phyloP scores from a whole-genome alignment of 2,888 invertebrate species.

The Pammene fasciana region DNA sequence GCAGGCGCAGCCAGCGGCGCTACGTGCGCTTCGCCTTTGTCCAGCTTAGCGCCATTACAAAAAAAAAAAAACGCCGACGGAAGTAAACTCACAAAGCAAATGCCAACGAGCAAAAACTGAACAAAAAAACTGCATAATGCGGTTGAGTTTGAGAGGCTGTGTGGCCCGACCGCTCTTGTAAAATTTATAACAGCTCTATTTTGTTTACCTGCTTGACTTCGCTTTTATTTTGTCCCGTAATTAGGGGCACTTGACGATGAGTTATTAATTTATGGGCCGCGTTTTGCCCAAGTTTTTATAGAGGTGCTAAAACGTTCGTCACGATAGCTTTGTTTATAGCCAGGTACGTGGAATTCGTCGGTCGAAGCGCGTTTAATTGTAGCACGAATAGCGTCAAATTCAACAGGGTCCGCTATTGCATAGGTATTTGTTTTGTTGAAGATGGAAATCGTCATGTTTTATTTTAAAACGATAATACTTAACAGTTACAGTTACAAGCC shows the following conservation, averaged over 20 bases:
- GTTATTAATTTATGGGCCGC: conserved; percentile 81
- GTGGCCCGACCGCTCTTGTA: conserved; percentile 74
- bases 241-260: conserved; percentile 81
- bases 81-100: conserved; percentile 80
- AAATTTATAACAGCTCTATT: conserved; percentile 83
- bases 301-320: conserved; percentile 77
- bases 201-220: conserved; percentile 80
- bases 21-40: conserved; percentile 65
- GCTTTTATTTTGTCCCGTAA: conserved; percentile 75
- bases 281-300: conserved; percentile 76
- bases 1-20: conserved; percentile 56
- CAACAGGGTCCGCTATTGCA: conserved; percentile 15
- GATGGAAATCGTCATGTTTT: background rate
- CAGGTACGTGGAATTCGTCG: conserved; percentile 31
- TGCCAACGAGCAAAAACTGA: conserved; percentile 74
- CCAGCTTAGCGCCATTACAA: conserved; percentile 79
- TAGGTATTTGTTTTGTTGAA: background rate
- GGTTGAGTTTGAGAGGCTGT: conserved; percentile 68
- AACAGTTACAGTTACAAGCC: no score
- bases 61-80: conserved; percentile 76
- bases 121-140: conserved; percentile 79
- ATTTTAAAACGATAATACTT: background rate
- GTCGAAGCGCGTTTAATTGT: conserved; percentile 32
- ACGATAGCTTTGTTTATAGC: conserved; percentile 42
- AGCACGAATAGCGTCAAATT: conserved; percentile 25